phyloP scores from a whole-genome alignment of 1,140 invertebrate genomes.

The Mamestra configurata region DNA sequence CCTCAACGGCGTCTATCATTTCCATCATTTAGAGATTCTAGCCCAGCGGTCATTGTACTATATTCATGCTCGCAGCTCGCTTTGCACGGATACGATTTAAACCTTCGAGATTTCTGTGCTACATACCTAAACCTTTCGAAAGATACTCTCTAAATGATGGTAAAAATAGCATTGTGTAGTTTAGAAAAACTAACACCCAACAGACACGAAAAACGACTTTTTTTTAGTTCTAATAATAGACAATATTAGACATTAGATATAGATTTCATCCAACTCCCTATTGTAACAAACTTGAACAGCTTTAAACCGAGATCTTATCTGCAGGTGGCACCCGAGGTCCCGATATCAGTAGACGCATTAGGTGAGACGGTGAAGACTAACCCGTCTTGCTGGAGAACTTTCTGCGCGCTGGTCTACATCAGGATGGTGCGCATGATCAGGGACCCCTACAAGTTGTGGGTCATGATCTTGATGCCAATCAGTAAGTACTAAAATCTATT shows the following conservation, averaged over 20 bases:
- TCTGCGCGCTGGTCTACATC: constrained; percentile 88
- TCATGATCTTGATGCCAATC: constrained; percentile 89
- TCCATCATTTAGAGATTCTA: not conserved
- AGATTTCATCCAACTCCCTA: not conserved
- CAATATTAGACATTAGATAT: not conserved
- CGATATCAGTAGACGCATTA: constrained; percentile 77
- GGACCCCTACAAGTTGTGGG: constrained; percentile 89
- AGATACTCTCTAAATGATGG: no score
- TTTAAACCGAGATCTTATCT: not conserved
- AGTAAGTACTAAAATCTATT: constrained; percentile 74
- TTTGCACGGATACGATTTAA: no score
- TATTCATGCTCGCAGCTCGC: not conserved
- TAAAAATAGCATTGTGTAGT: no score
- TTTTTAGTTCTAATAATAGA: no score
- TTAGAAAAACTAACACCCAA: no score
- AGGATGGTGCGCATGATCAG: constrained; percentile 88
- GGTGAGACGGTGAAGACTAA: constrained; percentile 79
- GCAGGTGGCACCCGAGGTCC: constrained; percentile 72
- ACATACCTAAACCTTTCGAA: no score
- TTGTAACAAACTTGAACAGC: not conserved
- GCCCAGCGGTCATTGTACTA: not conserved
- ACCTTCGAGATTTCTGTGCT: no score
- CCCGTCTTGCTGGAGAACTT: constrained; percentile 79
- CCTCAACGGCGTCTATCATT: not conserved
- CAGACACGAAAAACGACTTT: no score